Evolutionary conservation across 92 coral and sea anemone species (phyloP).

Genomic region (Micromussa lordhowensis): DNA sequence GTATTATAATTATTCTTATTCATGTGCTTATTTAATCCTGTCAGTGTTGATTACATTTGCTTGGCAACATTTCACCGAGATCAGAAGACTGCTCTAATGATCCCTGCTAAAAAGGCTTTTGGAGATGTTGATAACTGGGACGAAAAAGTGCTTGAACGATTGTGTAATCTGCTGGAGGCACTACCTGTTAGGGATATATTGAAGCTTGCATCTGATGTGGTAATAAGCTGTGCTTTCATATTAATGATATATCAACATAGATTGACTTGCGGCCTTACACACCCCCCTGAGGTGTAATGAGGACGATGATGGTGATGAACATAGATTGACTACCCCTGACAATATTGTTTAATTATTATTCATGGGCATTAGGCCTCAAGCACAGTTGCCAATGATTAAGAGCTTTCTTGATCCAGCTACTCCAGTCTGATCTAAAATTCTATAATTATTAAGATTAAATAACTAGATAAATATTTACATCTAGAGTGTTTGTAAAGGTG

Average conservation of each 20-base stretch:
- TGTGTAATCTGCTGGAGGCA: slow-evolving; percentile 83
- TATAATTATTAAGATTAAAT: too few relatives aligned
- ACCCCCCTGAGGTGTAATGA: too few relatives aligned
- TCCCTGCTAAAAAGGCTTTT: slow-evolving; percentile 86
- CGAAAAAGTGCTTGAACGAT: slow-evolving; percentile 59
- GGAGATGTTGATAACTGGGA: slow-evolving; percentile 87
- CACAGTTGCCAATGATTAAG: too few relatives aligned
- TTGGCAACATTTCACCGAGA: slow-evolving; percentile 75
- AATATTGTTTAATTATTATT: too few relatives aligned
- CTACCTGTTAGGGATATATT: slow-evolving; percentile 85
- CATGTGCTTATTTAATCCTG: background rate
- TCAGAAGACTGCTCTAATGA: slow-evolving; percentile 83
- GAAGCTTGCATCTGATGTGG: slow-evolving; percentile 80
- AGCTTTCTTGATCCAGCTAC: too few relatives aligned
- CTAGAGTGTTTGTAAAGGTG: too few relatives aligned
- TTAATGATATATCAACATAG: background rate
- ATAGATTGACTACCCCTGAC: too few relatives aligned
- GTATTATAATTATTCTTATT: background rate
- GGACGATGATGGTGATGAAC: too few relatives aligned
- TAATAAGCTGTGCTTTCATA: slow-evolving; percentile 22
- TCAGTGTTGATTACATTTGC: slow-evolving; percentile 77
- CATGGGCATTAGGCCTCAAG: too few relatives aligned
- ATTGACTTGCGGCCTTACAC: too few relatives aligned
- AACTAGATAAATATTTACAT: too few relatives aligned
- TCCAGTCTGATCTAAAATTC: too few relatives aligned